Conservation (phyloP, 2,113 vertebrate species). For the Phylloscopus trochiloides region DNA sequence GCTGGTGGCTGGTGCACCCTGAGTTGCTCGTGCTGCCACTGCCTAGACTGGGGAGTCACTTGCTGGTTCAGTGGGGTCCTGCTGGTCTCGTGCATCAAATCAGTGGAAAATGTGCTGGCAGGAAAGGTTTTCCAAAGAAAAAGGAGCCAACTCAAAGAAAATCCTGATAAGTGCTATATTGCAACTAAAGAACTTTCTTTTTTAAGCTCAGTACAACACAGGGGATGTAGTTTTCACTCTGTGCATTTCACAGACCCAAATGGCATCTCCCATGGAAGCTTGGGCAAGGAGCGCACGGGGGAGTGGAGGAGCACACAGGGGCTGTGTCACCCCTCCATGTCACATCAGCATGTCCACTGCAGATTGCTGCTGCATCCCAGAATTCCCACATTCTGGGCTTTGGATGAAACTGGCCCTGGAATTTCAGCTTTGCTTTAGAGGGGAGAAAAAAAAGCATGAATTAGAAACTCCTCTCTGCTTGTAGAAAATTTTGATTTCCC, state of each 20-base stretch:
- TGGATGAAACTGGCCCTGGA: neutral
- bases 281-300: neutral
- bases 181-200: neutral
- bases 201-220: accelerated
- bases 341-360: accelerated
- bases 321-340: neutral
- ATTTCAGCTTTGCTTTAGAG: neutral
- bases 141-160: neutral
- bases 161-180: neutral
- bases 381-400: neutral
- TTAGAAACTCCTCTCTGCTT: neutral
- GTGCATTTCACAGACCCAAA: neutral
- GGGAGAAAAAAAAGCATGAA: too few species aligned
- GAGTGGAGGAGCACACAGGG: neutral
- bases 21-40: neutral
- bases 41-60: accelerated
- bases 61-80: neutral
- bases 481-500: neutral
- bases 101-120: neutral
- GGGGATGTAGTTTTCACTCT: neutral
- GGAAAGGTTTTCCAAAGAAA: neutral
- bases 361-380: neutral
- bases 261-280: neutral
- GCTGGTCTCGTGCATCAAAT: neutral
- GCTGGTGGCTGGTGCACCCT: accelerated